Percentiles rank a stretch among this genome's conserved stretches.
These are phyloP conservation scores for Okapia johnstoni DNA, from an alignment of 2,113 vertebrate species.

Conservation along the genomic window DNA sequence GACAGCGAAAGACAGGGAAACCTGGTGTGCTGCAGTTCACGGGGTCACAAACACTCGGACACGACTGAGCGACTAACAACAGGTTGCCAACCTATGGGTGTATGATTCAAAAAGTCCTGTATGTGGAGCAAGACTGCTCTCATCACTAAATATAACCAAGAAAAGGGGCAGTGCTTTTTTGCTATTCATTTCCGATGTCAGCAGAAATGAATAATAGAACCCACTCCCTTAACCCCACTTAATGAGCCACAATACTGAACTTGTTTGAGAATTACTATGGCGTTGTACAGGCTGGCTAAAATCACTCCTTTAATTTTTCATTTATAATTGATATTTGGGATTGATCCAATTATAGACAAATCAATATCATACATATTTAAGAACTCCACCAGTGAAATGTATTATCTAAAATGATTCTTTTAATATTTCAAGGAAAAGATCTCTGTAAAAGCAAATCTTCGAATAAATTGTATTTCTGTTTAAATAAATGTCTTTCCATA, in stretches of 20 bases:
- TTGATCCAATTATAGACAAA: not conserved
- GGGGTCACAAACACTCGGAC: not conserved
- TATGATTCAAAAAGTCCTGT: not conserved
- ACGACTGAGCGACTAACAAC: not conserved
- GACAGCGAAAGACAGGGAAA: not conserved
- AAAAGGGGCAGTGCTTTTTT: not conserved
- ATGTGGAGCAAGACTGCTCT: not conserved
- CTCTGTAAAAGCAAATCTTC: accelerated
- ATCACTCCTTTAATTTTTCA: conserved; percentile 15
- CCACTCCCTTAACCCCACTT: not conserved
- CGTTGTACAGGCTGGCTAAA: conserved; percentile 5
- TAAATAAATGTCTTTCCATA: not conserved
- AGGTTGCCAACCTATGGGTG: not conserved
- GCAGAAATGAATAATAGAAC: not conserved
- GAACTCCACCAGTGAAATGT: not conserved
- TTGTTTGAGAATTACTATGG: conserved; percentile 38
- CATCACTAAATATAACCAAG: not conserved
- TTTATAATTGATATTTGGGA: conserved; percentile 32
- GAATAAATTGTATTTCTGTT: not conserved
- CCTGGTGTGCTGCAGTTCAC: not conserved
- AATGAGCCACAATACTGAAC: not conserved
- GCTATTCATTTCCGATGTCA: not conserved
- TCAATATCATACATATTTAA: not conserved
- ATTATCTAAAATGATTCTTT: not conserved
- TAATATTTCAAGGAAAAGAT: not conserved